A percentile compares a stretch with the other conserved stretches of the same genome.
Conservation (phyloP, 2,888 invertebrate species). For the Elmis aenea region DNA sequence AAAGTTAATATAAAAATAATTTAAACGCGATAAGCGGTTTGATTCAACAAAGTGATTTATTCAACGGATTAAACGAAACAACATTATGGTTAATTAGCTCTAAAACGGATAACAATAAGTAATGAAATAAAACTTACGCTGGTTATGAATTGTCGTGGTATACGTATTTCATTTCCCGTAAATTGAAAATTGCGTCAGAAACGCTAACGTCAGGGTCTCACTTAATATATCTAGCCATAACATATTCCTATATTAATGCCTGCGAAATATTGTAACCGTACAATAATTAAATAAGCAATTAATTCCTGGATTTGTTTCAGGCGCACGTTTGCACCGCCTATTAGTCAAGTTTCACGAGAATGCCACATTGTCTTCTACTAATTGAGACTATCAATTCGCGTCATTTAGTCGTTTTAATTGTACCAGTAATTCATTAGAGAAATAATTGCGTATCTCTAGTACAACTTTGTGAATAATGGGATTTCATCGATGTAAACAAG, state of each 20-base stretch:
- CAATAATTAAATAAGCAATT: constrained; percentile 38
- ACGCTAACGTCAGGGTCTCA: not conserved
- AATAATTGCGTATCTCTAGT: constrained; percentile 1
- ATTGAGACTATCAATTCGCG: constrained; percentile 43
- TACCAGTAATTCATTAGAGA: constrained; percentile 14
- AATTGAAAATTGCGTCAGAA: not conserved
- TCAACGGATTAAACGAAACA: no score
- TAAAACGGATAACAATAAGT: no score
- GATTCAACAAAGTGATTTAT: no score
- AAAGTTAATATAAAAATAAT: no score
- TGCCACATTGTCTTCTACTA: constrained; percentile 38
- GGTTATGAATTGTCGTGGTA: no score
- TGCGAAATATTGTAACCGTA: constrained; percentile 13
- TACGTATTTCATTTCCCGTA: not conserved
- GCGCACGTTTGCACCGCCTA: constrained; percentile 33
- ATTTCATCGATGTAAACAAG: not conserved
- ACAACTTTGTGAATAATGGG: not conserved
- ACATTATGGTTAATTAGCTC: no score
- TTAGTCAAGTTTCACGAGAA: constrained; percentile 36
- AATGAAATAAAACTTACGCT: no score
- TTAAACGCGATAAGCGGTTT: no score
- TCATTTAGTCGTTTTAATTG: constrained; percentile 30
- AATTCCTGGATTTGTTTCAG: constrained; percentile 37
- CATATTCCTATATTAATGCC: constrained; percentile 18
- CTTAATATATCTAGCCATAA: not conserved